Percentiles rank a stretch among this genome's conserved stretches.
These are phyloP conservation scores for Diadegma fenestrale DNA, from an alignment of 2,888 invertebrate species.

Conservation along the genomic window DNA sequence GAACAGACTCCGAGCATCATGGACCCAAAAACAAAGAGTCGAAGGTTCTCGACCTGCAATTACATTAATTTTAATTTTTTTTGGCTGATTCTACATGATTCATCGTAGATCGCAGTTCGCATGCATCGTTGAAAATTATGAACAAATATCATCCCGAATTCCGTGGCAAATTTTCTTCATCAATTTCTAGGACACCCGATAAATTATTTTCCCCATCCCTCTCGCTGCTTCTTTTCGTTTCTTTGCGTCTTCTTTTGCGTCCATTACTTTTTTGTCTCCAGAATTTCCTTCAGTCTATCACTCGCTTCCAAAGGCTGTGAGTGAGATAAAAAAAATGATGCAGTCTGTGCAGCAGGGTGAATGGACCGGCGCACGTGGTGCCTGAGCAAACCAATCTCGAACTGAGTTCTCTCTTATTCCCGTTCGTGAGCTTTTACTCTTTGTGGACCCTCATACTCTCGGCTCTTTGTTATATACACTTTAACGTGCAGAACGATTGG, in stretches of 20 bases:
- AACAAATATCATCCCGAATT: not conserved
- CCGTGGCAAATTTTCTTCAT: not conserved
- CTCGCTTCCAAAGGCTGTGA: not conserved
- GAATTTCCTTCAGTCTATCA: conserved; percentile 8
- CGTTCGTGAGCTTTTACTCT: conserved; percentile 38
- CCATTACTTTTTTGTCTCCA: not conserved
- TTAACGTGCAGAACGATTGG: conserved; percentile 20
- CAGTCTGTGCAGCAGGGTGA: conserved; percentile 56
- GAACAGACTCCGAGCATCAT: no score
- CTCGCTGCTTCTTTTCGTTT: not conserved
- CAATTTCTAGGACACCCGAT: not conserved
- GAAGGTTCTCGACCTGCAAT: no score
- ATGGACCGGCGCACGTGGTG: conserved; percentile 56
- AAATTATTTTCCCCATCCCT: not conserved
- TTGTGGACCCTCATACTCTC: not conserved
- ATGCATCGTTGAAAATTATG: not conserved
- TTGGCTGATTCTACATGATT: not conserved
- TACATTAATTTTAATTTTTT: no score
- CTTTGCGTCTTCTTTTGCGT: not conserved
- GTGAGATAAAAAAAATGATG: conserved; percentile 26
- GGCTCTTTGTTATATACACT: conserved; percentile 48
- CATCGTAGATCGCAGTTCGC: not conserved
- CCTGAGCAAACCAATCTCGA: conserved; percentile 57
- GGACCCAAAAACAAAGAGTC: no score
- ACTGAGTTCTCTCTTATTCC: conserved; percentile 58